Percentiles rank a stretch among this genome's conserved stretches.
phyloP scores from a whole-genome alignment of 1,140 invertebrate genomes.

The Drosophila mayri region DNA sequence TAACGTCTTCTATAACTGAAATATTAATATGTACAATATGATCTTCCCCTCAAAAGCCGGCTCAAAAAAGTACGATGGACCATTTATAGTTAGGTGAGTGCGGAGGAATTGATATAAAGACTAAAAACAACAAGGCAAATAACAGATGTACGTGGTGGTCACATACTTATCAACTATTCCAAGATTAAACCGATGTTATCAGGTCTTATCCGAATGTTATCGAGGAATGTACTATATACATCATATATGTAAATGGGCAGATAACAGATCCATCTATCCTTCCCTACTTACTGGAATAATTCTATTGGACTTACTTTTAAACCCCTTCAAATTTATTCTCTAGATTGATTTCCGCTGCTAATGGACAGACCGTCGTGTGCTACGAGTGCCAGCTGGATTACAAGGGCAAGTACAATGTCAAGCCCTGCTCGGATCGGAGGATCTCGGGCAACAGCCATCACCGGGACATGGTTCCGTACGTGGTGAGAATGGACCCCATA shows the following conservation, averaged over 20 bases:
- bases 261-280: conserved; percentile 28
- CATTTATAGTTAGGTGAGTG: conserved; percentile 52
- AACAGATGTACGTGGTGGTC: conserved; percentile 22
- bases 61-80: conserved; percentile 52
- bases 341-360: conserved; percentile 51
- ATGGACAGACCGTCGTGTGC: conserved; percentile 54
- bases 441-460: conserved; percentile 17
- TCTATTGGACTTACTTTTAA: neutral
- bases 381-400: conserved; percentile 51
- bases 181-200: conserved; percentile 44
- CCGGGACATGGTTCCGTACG: conserved; percentile 21
- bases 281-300: neutral
- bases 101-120: neutral
- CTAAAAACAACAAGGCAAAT: conserved; percentile 7
- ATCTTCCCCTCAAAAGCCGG: conserved; percentile 33
- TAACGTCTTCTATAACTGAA: neutral
- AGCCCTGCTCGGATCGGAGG: conserved; percentile 33
- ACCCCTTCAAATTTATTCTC: neutral
- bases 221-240: conserved; percentile 31
- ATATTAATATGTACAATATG: neutral
- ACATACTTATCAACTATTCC: conserved; percentile 35
- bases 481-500: conserved; percentile 51
- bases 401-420: conserved; percentile 40
- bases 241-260: conserved; percentile 26
- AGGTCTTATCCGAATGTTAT: conserved; percentile 52